Percentiles rank a stretch among this genome's conserved stretches.
phyloP scores from a whole-genome alignment of 2,113 vertebrate genomes.

The Brachyhypopomus gauderio region DNA sequence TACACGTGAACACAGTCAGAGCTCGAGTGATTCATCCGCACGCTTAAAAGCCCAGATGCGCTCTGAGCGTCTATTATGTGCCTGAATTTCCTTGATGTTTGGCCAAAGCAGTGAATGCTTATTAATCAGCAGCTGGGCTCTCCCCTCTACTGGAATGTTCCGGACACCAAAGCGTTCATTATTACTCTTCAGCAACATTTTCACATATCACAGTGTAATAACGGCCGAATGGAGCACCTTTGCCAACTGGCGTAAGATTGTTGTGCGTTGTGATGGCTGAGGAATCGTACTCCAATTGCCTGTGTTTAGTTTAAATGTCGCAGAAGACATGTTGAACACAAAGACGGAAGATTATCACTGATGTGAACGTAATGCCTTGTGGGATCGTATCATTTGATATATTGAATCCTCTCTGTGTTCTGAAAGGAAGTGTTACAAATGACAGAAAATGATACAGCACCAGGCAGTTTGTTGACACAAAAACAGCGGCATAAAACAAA shows the following conservation, averaged over 20 bases:
- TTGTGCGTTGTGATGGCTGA: neutral
- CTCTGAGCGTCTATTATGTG: slow-evolving; percentile 51
- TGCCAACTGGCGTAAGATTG: slow-evolving; percentile 18
- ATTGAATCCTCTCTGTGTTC: neutral
- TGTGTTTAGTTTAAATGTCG: neutral
- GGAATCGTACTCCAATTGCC: slow-evolving; percentile 6
- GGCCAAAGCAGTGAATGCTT: slow-evolving; percentile 55
- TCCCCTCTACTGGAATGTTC: neutral
- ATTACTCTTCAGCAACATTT: slow-evolving; percentile 24
- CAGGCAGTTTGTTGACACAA: neutral
- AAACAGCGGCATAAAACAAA: neutral
- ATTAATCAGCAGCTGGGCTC: slow-evolving; percentile 47
- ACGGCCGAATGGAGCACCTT: slow-evolving; percentile 12
- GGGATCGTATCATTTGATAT: neutral
- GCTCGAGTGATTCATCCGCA: slow-evolving; percentile 56
- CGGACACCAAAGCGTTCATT: slow-evolving; percentile 17
- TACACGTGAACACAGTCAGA: slow-evolving; percentile 11
- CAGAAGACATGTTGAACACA: neutral
- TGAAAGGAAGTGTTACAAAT: neutral
- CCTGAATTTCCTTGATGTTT: slow-evolving; percentile 48
- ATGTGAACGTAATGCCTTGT: neutral
- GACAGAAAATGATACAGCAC: slow-evolving; percentile 2
- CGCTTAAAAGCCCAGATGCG: slow-evolving; percentile 62
- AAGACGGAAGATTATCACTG: slow-evolving; percentile 4
- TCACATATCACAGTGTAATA: slow-evolving; percentile 52